Evolutionary conservation across 2,888 invertebrate species (phyloP).

Genomic region (Heteromyza rotundicornis): DNA sequence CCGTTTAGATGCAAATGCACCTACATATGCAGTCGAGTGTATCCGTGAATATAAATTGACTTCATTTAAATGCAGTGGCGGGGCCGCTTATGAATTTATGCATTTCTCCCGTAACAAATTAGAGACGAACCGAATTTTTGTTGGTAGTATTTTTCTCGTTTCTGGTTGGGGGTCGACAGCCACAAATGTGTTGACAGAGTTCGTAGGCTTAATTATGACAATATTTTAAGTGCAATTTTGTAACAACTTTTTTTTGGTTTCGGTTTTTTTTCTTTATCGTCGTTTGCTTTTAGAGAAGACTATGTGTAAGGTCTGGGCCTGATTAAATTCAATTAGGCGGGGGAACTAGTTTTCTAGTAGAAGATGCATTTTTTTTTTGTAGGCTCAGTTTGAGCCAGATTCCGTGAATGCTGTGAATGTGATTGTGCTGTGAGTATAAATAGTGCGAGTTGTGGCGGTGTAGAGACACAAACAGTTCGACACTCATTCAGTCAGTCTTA

Average conservation of each 20-base stretch:
- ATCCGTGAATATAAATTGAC: not conserved
- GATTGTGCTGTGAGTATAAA: constrained; percentile 35
- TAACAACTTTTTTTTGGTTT: no score
- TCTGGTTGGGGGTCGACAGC: not conserved
- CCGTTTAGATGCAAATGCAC: not conserved
- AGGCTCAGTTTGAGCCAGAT: not conserved
- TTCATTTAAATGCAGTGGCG: not conserved
- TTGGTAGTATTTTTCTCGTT: not conserved
- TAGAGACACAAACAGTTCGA: constrained; percentile 24
- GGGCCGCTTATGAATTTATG: not conserved
- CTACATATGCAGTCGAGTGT: not conserved
- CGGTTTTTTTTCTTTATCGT: no score
- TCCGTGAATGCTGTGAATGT: not conserved
- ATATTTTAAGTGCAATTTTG: constrained; percentile 23
- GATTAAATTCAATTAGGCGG: constrained; percentile 7
- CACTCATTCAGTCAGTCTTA: constrained; percentile 14
- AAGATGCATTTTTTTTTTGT: constrained; percentile 9
- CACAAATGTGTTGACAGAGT: not conserved
- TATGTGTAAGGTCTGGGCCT: not conserved
- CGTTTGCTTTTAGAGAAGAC: not conserved
- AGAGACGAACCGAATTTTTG: not conserved
- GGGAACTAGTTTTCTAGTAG: constrained; percentile 22
- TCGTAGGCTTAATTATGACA: constrained; percentile 19
- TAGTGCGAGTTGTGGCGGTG: constrained; percentile 11
- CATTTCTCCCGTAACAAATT: not conserved